Evolutionary conservation across 2,797 vertebrate species (phyloP).

Genomic region (Onychomys torridus): DNA sequence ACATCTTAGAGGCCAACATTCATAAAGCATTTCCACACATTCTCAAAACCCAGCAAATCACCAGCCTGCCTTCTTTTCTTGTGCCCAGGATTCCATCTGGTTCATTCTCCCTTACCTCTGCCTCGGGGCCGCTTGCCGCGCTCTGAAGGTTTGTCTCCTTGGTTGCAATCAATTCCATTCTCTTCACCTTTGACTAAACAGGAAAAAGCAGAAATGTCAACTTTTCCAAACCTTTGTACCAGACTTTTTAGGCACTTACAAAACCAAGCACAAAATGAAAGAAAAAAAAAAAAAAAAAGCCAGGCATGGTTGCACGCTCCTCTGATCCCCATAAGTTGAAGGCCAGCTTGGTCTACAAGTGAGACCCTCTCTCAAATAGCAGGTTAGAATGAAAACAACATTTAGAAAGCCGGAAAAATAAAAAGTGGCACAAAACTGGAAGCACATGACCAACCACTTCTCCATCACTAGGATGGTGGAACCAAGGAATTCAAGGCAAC

Average conservation of each 20-base stretch:
- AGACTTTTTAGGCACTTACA: neutral
- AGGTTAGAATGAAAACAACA: slow-evolving; percentile 3
- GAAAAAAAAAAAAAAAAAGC: neutral
- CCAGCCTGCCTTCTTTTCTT: neutral
- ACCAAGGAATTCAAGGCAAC: neutral
- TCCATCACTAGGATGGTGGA: neutral
- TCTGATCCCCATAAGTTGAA: neutral
- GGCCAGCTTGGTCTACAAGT: neutral
- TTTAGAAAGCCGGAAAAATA: slow-evolving; percentile 22
- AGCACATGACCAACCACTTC: neutral
- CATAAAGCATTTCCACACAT: neutral
- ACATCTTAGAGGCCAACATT: slow-evolving; percentile 25
- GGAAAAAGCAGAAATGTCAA: slow-evolving; percentile 21
- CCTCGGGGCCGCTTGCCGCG: slow-evolving; percentile 91
- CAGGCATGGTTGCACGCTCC: neutral
- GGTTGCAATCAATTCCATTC: slow-evolving; percentile 93
- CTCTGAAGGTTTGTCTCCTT: slow-evolving; percentile 92
- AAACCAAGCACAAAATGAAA: slow-evolving; percentile 22
- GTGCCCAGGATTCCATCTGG: neutral
- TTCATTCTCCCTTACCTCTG: slow-evolving; percentile 90
- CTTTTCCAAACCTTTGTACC: slow-evolving; percentile 16
- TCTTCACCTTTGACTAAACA: slow-evolving; percentile 93
- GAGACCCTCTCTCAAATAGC: neutral
- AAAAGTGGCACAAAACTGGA: neutral
- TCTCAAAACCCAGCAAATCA: neutral